Percentiles rank a stretch among this genome's conserved stretches.
Conservation (phyloP, 2,888 invertebrate species). For the Drosophila birchii region DNA sequence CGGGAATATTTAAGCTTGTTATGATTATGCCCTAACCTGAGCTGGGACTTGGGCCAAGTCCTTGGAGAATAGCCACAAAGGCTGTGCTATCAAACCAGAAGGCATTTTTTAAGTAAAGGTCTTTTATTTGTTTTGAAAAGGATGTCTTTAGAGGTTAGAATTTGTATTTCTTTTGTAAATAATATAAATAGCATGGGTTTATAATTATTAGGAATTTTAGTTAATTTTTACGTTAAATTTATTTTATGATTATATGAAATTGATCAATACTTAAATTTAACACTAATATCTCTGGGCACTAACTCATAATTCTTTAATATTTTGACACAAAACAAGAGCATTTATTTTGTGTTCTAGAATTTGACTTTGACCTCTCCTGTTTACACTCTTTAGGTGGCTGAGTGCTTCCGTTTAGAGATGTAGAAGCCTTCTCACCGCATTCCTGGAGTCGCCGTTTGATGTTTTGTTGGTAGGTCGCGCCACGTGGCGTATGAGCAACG, state of each 20-base stretch:
- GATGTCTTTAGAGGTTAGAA: not conserved
- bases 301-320: no score
- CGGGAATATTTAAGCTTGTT: slow-evolving; percentile 49
- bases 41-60: slow-evolving; percentile 11
- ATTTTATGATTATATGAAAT: no score
- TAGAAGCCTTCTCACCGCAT: slow-evolving; percentile 8
- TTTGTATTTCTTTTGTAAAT: not conserved
- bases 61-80: slow-evolving; percentile 27
- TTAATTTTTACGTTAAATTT: no score
- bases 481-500: slow-evolving; percentile 42
- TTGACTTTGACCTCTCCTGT: slow-evolving; percentile 9
- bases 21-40: slow-evolving; percentile 47
- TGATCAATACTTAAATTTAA: no score
- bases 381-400: slow-evolving; percentile 27
- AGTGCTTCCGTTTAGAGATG: slow-evolving; percentile 29
- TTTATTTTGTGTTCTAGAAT: not conserved
- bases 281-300: no score
- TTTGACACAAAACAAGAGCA: slow-evolving; percentile 5
- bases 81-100: not conserved
- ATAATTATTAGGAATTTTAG: not conserved
- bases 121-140: not conserved
- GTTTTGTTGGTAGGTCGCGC: slow-evolving; percentile 27
- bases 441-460: slow-evolving; percentile 45
- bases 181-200: not conserved
- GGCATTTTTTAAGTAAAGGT: not conserved